These are phyloP conservation scores for Trochalopteron elliotii DNA, from an alignment of 2,113 vertebrate species.

Conservation along the genomic window DNA sequence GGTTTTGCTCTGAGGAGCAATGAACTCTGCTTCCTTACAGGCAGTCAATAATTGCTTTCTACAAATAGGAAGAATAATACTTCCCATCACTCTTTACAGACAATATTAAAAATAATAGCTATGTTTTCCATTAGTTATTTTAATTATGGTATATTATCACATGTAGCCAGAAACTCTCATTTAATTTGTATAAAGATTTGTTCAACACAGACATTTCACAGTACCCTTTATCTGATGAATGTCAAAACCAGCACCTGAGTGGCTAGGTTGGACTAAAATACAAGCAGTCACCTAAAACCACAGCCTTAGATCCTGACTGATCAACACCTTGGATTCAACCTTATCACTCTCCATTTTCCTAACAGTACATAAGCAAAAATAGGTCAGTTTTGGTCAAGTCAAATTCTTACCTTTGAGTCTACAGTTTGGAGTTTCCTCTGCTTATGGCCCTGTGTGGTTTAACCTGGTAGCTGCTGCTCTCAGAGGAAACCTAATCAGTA, in stretches of 20 bases:
- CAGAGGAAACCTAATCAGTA: background rate
- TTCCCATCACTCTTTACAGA: background rate
- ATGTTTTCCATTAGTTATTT: background rate
- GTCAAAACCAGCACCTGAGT: background rate
- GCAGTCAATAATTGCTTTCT: background rate
- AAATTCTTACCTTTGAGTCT: background rate
- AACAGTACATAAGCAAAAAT: background rate
- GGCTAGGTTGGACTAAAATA: background rate
- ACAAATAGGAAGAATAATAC: background rate
- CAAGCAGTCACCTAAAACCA: background rate
- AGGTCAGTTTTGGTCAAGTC: background rate
- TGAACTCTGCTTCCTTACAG: background rate
- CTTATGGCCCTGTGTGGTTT: background rate
- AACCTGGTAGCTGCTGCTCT: background rate
- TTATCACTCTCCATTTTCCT: background rate
- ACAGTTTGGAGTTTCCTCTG: background rate
- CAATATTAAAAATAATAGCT: background rate
- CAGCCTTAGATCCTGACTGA: background rate
- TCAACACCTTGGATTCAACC: background rate
- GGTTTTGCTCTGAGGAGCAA: background rate
- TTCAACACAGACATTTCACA: background rate
- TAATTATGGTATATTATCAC: background rate
- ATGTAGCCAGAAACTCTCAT: background rate
- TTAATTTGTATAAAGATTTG: background rate
- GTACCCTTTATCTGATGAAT: background rate